These are phyloP conservation scores for Cephus pygmeus DNA, from an alignment of 2,888 invertebrate genomes.

Conservation along the genomic window DNA sequence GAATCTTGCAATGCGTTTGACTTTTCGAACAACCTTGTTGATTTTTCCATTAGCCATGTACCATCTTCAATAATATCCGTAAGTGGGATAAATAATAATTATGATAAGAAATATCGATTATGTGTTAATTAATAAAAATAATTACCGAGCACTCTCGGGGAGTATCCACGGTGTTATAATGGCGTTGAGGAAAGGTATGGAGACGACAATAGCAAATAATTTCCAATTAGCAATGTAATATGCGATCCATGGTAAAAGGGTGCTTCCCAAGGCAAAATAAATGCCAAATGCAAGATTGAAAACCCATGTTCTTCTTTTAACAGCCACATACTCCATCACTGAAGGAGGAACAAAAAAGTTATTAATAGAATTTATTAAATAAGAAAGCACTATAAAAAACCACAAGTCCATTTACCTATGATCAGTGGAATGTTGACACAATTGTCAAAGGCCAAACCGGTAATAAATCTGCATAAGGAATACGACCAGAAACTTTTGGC, in stretches of 20 bases:
- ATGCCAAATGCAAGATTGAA: constrained; percentile 69
- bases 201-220: constrained; percentile 64
- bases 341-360: constrained; percentile 22
- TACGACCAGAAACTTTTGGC: constrained; percentile 66
- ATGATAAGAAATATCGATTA: constrained; percentile 4
- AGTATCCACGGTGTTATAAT: constrained; percentile 66
- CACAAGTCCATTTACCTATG: constrained; percentile 59
- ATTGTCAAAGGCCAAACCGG: constrained; percentile 70
- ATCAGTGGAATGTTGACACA: constrained; percentile 70
- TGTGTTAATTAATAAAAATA: not conserved
- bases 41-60: constrained; percentile 67
- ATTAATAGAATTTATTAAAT: not conserved
- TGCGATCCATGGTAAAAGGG: constrained; percentile 68
- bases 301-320: constrained; percentile 67
- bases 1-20: constrained; percentile 67
- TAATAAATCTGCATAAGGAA: constrained; percentile 67
- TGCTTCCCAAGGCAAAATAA: constrained; percentile 67
- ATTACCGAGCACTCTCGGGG: constrained; percentile 69
- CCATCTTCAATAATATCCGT: constrained; percentile 61
- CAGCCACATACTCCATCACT: constrained; percentile 69
- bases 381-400: not conserved
- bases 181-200: constrained; percentile 65
- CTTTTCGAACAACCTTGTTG: constrained; percentile 66
- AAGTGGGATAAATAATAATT: constrained; percentile 13
- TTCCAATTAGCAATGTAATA: constrained; percentile 68